Conservation (phyloP, 2,113 vertebrate genomes). For the Corythoichthys haematopterus region DNA sequence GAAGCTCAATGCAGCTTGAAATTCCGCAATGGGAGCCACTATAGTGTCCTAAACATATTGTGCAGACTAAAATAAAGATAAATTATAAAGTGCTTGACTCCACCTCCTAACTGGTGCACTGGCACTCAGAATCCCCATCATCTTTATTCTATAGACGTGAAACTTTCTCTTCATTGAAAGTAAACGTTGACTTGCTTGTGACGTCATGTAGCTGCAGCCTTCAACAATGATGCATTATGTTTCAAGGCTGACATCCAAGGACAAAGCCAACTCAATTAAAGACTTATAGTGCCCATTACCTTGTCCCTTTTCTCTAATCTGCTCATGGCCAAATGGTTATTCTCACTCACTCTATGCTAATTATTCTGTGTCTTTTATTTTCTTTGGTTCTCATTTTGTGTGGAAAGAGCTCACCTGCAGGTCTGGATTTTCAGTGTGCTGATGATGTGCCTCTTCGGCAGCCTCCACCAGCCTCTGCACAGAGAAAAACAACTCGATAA, state of each 20-base stretch:
- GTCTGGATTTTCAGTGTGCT: constrained; percentile 94
- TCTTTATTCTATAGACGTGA: neutral
- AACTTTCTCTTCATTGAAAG: neutral
- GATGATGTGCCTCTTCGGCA: constrained; percentile 92
- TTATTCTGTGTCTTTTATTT: neutral
- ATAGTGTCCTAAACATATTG: constrained; percentile 26
- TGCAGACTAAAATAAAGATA: constrained; percentile 25
- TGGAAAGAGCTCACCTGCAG: constrained; percentile 81
- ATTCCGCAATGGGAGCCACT: constrained; percentile 33
- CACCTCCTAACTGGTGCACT: neutral
- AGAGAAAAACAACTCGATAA: neutral
- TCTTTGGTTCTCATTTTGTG: neutral
- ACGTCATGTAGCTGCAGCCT: constrained; percentile 17
- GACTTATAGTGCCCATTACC: constrained; percentile 43
- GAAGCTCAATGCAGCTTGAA: constrained; percentile 32
- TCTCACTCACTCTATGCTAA: constrained; percentile 8
- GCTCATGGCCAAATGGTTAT: constrained; percentile 21
- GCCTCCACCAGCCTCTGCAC: constrained; percentile 90
- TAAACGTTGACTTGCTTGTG: constrained; percentile 37
- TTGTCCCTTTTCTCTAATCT: constrained; percentile 45
- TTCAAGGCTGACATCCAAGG: constrained; percentile 44
- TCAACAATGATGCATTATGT: constrained; percentile 32
- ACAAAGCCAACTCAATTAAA: constrained; percentile 43
- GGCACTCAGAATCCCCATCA: neutral
- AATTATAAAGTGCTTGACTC: neutral